phyloP scores from a whole-genome alignment of 2,113 vertebrate genomes.

The Hippocampus zosterae region DNA sequence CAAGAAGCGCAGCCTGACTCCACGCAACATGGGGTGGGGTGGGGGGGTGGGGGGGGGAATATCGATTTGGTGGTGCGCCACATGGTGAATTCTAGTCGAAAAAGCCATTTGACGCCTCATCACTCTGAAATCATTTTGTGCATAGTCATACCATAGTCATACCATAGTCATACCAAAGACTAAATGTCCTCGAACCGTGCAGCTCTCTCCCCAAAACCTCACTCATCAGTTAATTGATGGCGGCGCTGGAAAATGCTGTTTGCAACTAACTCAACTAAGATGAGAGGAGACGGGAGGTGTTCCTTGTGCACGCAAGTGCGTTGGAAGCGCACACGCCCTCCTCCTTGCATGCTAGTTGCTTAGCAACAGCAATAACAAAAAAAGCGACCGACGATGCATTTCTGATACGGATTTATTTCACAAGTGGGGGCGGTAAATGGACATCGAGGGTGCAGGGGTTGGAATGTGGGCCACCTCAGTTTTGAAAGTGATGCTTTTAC shows the following conservation, averaged over 20 bases:
- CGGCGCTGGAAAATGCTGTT: slow-evolving; percentile 36
- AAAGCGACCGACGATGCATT: slow-evolving; percentile 59
- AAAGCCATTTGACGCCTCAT: not conserved
- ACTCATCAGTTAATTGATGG: slow-evolving; percentile 19
- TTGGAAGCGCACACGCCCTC: slow-evolving; percentile 41
- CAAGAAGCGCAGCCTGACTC: not conserved
- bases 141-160: too few relatives aligned
- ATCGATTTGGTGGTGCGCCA: not conserved
- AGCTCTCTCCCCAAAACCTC: not conserved
- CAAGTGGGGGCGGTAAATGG: too few relatives aligned
- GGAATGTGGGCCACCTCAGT: too few relatives aligned
- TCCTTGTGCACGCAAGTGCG: slow-evolving; percentile 51
- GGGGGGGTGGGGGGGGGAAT: too few relatives aligned
- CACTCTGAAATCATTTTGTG: not conserved
- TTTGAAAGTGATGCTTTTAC: too few relatives aligned
- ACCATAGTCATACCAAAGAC: too few relatives aligned
- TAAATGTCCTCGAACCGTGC: not conserved
- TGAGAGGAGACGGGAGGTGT: slow-evolving; percentile 19
- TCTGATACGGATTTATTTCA: slow-evolving; percentile 50
- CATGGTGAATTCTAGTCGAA: not conserved
- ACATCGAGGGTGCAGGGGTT: too few relatives aligned
- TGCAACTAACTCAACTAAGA: slow-evolving; percentile 8
- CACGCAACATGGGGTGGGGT: not conserved
- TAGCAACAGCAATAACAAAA: slow-evolving; percentile 64
- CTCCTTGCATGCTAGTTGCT: slow-evolving; percentile 66